A percentile compares a stretch with the other conserved stretches of the same genome.
phyloP scores from a whole-genome alignment of 2,888 invertebrate species.

The Andrena haemorrhoa region DNA sequence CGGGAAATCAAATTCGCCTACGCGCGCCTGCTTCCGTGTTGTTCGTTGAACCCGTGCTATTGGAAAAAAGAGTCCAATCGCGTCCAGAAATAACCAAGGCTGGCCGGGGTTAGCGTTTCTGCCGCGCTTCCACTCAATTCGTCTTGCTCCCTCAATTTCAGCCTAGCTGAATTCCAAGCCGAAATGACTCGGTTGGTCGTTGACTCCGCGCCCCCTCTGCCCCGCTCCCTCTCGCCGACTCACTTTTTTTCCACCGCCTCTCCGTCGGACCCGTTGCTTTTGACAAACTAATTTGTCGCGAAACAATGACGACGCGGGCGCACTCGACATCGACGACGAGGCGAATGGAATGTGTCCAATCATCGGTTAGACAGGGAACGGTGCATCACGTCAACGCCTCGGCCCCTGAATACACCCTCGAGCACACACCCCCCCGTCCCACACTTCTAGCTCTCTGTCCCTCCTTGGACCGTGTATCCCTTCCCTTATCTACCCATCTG shows the following conservation, averaged over 20 bases:
- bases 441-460: conserved; percentile 25
- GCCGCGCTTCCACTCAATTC: conserved; percentile 59
- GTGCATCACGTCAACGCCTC: conserved; percentile 59
- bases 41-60: conserved; percentile 67
- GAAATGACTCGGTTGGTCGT: conserved; percentile 58
- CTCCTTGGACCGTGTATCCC: conserved; percentile 25
- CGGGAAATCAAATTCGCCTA: conserved; percentile 50
- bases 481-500: conserved; percentile 64
- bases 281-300: conserved; percentile 78
- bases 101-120: conserved; percentile 63
- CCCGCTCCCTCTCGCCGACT: background rate
- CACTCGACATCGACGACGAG: conserved; percentile 70
- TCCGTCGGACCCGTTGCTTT: conserved; percentile 57
- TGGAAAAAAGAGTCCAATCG: conserved; percentile 68
- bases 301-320: conserved; percentile 73
- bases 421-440: conserved; percentile 29
- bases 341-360: conserved; percentile 76
- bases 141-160: conserved; percentile 69
- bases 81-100: conserved; percentile 63
- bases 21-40: conserved; percentile 27
- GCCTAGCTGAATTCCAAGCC: conserved; percentile 63
- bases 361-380: conserved; percentile 66
- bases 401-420: conserved; percentile 56
- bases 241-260: conserved; percentile 7
- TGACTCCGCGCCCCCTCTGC: conserved; percentile 32